Evolutionary conservation across 2,797 vertebrate genomes (phyloP).

Genomic region (Aphelocoma californica): DNA sequence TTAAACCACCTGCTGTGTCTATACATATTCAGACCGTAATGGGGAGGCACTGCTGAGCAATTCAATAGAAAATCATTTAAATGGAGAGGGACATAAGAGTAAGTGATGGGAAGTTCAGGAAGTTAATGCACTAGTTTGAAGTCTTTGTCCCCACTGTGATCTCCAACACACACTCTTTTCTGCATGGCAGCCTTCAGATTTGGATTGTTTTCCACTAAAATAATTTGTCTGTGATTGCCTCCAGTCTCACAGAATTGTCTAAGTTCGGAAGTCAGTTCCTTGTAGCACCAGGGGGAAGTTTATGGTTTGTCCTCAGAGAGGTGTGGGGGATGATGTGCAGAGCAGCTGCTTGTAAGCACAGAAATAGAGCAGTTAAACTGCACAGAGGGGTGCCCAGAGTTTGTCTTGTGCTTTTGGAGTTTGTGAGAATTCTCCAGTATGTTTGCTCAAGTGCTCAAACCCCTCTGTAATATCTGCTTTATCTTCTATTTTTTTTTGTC

Average conservation of each 20-base stretch:
- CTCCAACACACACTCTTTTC: not conserved
- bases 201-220: not conserved
- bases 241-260: not conserved
- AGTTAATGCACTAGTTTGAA: constrained; percentile 20
- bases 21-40: constrained; percentile 77
- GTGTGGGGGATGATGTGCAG: not conserved
- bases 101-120: constrained; percentile 33
- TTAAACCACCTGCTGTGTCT: constrained; percentile 74
- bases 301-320: not conserved
- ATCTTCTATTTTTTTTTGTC: no score
- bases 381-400: not conserved
- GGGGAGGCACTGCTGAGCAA: constrained; percentile 67
- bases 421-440: not conserved
- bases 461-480: not conserved
- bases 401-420: not conserved
- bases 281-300: not conserved
- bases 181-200: not conserved
- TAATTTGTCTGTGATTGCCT: not conserved
- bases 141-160: not conserved
- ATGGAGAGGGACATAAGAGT: constrained; percentile 20
- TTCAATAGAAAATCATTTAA: constrained; percentile 66
- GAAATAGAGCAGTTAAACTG: not conserved
- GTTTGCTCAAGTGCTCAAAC: not conserved
- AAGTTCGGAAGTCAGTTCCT: not conserved
- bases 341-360: not conserved